A percentile compares a stretch with the other conserved stretches of the same genome.
phyloP scores from a whole-genome alignment of 2,113 vertebrate species.

The Esox niger region DNA sequence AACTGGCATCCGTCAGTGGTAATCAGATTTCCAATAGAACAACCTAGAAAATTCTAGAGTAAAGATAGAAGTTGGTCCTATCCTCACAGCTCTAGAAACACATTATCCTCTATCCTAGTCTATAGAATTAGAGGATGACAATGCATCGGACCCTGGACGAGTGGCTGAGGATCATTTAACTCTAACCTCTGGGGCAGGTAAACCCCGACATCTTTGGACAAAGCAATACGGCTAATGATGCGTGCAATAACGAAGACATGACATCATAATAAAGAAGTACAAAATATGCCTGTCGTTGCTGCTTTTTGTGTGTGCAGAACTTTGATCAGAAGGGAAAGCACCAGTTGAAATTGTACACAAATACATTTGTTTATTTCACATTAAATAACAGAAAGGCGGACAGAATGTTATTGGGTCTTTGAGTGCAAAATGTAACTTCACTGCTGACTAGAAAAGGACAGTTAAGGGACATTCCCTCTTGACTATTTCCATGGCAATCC shows the following conservation, averaged over 20 bases:
- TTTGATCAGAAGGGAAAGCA: not conserved
- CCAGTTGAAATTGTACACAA: conserved; percentile 48
- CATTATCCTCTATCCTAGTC: no score
- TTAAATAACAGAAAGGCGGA: conserved; percentile 25
- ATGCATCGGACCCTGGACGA: no score
- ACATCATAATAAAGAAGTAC: conserved; percentile 61
- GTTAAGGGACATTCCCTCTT: conserved; percentile 3
- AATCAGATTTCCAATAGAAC: no score
- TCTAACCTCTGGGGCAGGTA: conserved; percentile 15
- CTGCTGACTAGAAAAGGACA: conserved; percentile 13
- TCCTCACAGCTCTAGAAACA: no score
- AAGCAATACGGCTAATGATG: conserved; percentile 59
- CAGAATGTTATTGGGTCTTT: conserved; percentile 30
- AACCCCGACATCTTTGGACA: conserved; percentile 41
- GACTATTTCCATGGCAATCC: conserved; percentile 13
- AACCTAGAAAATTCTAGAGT: no score
- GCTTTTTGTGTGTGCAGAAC: conserved; percentile 34
- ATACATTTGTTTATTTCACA: conserved; percentile 62
- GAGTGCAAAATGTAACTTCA: conserved; percentile 21
- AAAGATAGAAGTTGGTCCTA: no score
- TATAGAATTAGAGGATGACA: no score
- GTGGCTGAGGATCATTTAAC: no score
- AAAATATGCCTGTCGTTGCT: conserved; percentile 36
- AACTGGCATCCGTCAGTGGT: no score
- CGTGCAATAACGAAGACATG: conserved; percentile 66